Evolutionary conservation across 64 coral and sea anemone species (phyloP).

Genomic region (Montipora foliosa): DNA sequence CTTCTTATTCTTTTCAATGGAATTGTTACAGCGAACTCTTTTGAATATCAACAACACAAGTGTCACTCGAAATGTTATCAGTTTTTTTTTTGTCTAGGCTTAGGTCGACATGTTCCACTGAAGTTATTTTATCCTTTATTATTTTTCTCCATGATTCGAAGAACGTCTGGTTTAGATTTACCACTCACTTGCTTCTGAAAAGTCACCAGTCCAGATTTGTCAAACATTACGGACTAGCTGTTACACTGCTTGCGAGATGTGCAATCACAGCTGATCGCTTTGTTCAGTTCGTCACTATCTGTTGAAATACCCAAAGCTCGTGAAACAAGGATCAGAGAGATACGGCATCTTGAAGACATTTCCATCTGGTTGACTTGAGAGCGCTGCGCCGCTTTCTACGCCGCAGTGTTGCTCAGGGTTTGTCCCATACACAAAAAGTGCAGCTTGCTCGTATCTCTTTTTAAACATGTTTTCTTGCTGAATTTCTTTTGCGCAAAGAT

Average conservation of each 20-base stretch:
- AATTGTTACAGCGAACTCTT: neutral
- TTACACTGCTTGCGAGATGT: no score
- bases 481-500: constrained; percentile 53
- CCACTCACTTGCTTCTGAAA: neutral
- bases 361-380: constrained; percentile 17
- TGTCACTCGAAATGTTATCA: no score
- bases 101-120: neutral
- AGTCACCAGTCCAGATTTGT: neutral
- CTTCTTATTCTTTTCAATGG: neutral
- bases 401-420: constrained; percentile 22
- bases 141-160: neutral
- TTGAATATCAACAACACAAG: no score
- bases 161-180: neutral
- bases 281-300: constrained; percentile 3
- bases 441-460: constrained; percentile 44
- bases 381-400: neutral
- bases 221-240: neutral
- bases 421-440: constrained; percentile 36
- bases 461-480: constrained; percentile 36
- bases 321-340: constrained; percentile 41
- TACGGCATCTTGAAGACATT: constrained; percentile 41
- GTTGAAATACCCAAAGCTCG: constrained; percentile 15
- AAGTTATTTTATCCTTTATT: neutral
- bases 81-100: neutral
- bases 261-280: neutral